Evolutionary conservation across 2,113 vertebrate genomes (phyloP).

Genomic region (Salvator merianae): DNA sequence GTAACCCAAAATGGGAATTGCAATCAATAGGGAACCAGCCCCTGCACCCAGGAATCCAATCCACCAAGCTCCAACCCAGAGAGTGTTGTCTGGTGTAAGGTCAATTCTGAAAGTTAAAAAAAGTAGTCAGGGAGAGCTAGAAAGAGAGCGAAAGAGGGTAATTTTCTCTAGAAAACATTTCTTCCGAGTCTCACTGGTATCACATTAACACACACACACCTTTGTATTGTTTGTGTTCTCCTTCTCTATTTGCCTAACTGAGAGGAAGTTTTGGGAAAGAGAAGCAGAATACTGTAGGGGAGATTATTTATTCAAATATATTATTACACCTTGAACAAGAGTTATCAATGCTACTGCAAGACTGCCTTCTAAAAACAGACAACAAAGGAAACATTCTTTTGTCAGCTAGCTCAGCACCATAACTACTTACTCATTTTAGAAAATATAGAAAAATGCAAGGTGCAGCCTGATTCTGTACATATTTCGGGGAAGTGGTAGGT

Average conservation of each 20-base stretch:
- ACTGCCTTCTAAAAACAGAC: neutral
- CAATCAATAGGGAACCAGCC: conserved; percentile 80
- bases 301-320: neutral
- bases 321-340: neutral
- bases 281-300: no score
- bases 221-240: no score
- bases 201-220: no score
- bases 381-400: no score
- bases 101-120: conserved; percentile 65
- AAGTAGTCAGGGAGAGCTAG: no score
- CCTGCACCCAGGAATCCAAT: conserved; percentile 89
- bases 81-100: conserved; percentile 85
- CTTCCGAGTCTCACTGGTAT: neutral
- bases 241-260: neutral
- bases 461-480: no score
- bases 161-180: accelerated
- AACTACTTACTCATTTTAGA: no score
- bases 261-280: neutral
- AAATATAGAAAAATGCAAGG: no score
- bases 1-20: conserved; percentile 90
- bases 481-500: no score
- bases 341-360: neutral
- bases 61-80: conserved; percentile 98
- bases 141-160: accelerated
- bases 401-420: no score